Base-by-base conservation (phyloP, 2,113 vertebrate species). In the Ascaphus truei region DNA sequence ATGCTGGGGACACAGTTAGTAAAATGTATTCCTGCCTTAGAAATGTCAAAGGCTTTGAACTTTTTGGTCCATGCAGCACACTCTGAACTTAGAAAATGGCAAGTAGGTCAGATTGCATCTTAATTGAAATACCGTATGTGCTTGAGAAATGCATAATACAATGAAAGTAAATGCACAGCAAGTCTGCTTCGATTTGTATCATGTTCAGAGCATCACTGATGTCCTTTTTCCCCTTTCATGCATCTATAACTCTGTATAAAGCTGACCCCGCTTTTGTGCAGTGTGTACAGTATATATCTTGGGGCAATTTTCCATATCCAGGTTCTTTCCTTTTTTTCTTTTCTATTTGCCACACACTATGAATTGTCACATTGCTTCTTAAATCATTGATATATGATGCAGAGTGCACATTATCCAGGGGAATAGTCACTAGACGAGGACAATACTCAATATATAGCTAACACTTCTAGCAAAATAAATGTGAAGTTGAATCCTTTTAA, bases 131-230 rank as follows among this genome's bases (percentile, higher is more conserved):
- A 11, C 31, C n/a, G n/a, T n/a, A n/a, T n/a, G 25, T 47, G 36
- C 53, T 68, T 48, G 58, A 67, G n/a, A 31, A 47, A 57, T 68
- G 55, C 55, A 68, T 59, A 68, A 59, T 11, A 57, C 22, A 68
- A 59, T 59, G 65, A 68, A 62, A 48, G 55, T 15, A 13, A 48
- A 8, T 36, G 41, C 65, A 34, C 29, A 58, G 65, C 13, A 23
- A 36, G 65, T 27, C 53, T 47, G 9, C 65, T 11, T 18, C 37
- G 30, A 39, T 55, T 55, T 31, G 53, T 29, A 55, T 59, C 55
- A 37, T 68, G 22, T 26, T 7, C 27, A 36, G 41, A 68, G 64
- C 47, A 50, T 59, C 55, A 16, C 41, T 25, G 30, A 33, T 15
- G 27, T 15, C 52, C 53, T 30, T 57, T 62, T 48, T 62, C 11